phyloP scores from a whole-genome alignment of 2,797 vertebrate genomes.

The Onychomys torridus region DNA sequence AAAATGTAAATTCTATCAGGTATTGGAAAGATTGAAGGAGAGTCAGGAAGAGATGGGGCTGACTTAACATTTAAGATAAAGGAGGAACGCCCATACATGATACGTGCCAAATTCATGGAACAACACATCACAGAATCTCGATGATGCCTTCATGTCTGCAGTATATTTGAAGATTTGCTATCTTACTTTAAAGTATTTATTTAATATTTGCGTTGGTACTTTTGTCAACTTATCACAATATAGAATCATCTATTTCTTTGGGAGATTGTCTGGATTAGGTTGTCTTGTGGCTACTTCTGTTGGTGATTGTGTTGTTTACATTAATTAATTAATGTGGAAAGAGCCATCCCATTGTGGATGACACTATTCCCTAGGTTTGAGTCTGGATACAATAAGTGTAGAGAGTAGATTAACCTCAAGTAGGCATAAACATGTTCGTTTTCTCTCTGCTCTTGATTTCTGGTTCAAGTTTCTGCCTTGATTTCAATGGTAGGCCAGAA shows the following conservation, averaged over 20 bases:
- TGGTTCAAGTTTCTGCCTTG: not conserved
- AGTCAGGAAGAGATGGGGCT: not conserved
- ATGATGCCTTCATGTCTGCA: not conserved
- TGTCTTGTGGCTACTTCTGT: not conserved
- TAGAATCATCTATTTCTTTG: not conserved
- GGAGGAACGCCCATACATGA: not conserved
- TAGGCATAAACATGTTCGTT: not conserved
- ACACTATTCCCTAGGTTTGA: not conserved
- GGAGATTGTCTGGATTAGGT: too few relatives aligned
- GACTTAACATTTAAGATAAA: not conserved
- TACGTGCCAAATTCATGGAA: not conserved
- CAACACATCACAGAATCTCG: not conserved
- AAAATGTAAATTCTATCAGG: not conserved
- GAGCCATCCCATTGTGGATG: too few relatives aligned
- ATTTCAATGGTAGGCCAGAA: not conserved
- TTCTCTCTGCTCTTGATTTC: not conserved
- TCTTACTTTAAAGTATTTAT: constrained; percentile 22
- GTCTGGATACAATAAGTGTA: not conserved
- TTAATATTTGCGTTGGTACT: not conserved
- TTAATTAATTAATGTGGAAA: too few relatives aligned
- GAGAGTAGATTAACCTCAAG: not conserved
- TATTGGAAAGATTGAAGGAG: not conserved
- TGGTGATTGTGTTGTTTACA: not conserved
- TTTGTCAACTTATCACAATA: not conserved
- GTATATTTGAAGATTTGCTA: not conserved